Evolutionary conservation across 1,140 invertebrate species (phyloP), one percentile per base, ranked within the genome.

Genomic region (Gerris buenoi): DNA sequence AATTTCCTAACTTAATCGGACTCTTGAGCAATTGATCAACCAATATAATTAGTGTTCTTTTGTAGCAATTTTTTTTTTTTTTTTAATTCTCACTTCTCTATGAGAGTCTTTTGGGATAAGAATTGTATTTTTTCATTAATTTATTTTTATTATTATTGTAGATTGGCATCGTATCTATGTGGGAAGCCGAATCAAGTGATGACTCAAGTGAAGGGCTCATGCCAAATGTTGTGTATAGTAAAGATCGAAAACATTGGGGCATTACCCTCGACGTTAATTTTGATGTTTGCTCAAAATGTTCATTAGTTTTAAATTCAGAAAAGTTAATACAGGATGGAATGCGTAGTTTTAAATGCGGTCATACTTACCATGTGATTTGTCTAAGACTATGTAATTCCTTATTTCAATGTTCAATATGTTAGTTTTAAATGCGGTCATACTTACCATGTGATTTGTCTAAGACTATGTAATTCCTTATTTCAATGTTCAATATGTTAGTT

Each of bases 281-380:
- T 58, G 65, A 67, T 57, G 64, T 68, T 67, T 74, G 73, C 70
- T 58, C 60, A 25, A 70, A 67, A 26, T 74, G 73, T 61, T 71
- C 71, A 2, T 64, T 74, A 60, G 61, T 68, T 57, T 65, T 74
- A 2, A 68, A 68, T 23, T 69, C 71, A 23, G 67, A 72, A 60
- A 65, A 67, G 13, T 63, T 73, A 28, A 25, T 70, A 22, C 25
- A 56, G 18, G 71, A 73, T 64, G 68, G 67, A 22, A 27, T 74
- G 0, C 65, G 72, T 27, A 67, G 65, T 23, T 74, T 73, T 65
- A 67, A 46, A 29, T 74, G 73, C 62, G 71, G 67, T 13, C 73
- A 74, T 68, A 57, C 68, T 15, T 74, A 67, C 59, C 73, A 74
- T 65, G 64, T 67, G 13, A 68, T 72, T 13, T 74, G 73, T 65